phyloP scores from a whole-genome alignment of 2,113 vertebrate species.

The Numenius arquata region DNA sequence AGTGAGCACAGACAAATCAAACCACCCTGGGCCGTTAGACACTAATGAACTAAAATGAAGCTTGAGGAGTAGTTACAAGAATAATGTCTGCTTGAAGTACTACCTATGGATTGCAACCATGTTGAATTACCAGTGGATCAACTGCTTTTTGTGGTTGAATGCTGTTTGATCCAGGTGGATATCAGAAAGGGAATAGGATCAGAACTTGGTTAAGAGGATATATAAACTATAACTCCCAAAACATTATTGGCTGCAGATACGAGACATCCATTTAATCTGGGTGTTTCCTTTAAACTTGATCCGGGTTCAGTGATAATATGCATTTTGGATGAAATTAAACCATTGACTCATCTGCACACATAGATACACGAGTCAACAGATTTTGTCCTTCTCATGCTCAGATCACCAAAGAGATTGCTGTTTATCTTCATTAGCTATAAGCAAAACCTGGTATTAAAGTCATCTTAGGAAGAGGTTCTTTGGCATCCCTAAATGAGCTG shows the following conservation, averaged over 20 bases:
- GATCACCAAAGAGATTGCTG: neutral
- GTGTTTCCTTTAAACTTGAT: neutral
- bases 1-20: neutral
- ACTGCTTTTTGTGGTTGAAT: neutral
- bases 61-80: slow-evolving; percentile 15
- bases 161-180: neutral
- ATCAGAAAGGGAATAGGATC: neutral
- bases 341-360: neutral
- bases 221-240: neutral
- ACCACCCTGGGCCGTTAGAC: neutral
- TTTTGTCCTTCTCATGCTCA: neutral
- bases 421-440: neutral
- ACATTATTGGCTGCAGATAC: neutral
- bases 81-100: slow-evolving; percentile 1
- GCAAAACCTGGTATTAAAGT: neutral
- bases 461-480: neutral
- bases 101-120: neutral
- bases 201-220: neutral
- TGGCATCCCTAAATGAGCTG: neutral
- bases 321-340: neutral
- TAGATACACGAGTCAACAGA: neutral
- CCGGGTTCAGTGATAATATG: neutral
- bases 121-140: neutral
- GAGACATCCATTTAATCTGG: neutral
- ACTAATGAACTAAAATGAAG: neutral